Conservation (phyloP, 2,797 vertebrate species). For the Dromococcyx pavoninus region DNA sequence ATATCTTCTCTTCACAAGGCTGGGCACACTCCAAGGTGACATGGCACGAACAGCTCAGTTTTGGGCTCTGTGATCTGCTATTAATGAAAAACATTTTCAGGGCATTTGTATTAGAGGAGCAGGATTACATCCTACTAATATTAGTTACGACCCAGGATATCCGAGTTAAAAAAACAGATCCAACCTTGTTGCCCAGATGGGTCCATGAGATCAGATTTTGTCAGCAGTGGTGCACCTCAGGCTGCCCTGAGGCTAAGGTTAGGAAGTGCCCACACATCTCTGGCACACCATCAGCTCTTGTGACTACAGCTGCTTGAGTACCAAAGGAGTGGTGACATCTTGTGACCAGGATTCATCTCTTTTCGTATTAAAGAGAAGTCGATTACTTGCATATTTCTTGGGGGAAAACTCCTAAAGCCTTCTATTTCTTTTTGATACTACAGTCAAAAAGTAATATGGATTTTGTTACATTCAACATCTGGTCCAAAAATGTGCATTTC, state of each 20-base stretch:
- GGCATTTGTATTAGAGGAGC: not conserved
- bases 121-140: not conserved
- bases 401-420: not conserved
- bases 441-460: slow-evolving; percentile 27
- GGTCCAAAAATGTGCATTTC: slow-evolving; percentile 49
- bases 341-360: not conserved
- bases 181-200: not conserved
- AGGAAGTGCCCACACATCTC: not conserved
- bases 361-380: not conserved
- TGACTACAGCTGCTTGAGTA: not conserved
- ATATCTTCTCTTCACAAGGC: not conserved
- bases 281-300: not conserved
- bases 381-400: slow-evolving; percentile 12
- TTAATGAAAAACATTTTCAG: not conserved
- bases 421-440: slow-evolving; percentile 31
- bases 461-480: slow-evolving; percentile 59
- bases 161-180: not conserved
- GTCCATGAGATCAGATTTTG: not conserved
- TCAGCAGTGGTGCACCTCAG: not conserved
- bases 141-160: not conserved
- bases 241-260: not conserved
- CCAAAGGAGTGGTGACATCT: not conserved
- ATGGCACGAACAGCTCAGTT: not conserved
- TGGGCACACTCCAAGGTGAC: not conserved
- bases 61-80: not conserved